Evolutionary conservation across 2,797 vertebrate genomes (phyloP).

Genomic region (Zenarchopterus dispar): DNA sequence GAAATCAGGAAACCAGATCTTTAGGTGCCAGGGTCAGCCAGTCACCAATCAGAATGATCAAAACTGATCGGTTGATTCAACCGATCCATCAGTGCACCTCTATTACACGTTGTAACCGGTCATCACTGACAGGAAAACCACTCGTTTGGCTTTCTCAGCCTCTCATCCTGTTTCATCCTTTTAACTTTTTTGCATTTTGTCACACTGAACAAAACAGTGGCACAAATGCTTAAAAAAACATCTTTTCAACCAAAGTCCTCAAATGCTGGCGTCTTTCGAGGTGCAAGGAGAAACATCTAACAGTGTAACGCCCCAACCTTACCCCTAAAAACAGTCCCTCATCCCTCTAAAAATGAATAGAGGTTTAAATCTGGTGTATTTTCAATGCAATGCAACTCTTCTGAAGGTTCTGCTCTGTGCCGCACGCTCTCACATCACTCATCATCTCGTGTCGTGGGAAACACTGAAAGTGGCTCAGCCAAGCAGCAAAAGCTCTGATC

Average conservation of each 20-base stretch:
- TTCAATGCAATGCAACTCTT: conserved; percentile 55
- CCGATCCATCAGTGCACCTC: conserved; percentile 38
- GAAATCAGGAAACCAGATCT: no score
- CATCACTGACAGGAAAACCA: conserved; percentile 20
- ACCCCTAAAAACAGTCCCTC: conserved; percentile 19
- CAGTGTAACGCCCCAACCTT: neutral
- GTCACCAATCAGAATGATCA: no score
- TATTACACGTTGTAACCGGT: conserved; percentile 25
- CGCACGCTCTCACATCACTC: conserved; percentile 53
- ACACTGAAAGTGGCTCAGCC: conserved; percentile 51
- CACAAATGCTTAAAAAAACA: no score
- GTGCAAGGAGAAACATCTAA: no score
- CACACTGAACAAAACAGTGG: no score
- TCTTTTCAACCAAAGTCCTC: no score
- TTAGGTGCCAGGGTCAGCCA: no score
- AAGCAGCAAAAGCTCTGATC: conserved; percentile 49
- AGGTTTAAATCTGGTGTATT: conserved; percentile 10
- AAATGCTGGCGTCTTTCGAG: no score
- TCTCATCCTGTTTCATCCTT: conserved; percentile 9
- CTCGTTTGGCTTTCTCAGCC: conserved; percentile 3
- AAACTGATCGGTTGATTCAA: no score
- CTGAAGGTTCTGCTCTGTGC: conserved; percentile 45
- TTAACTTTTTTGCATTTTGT: conserved; percentile 7
- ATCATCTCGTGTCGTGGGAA: conserved; percentile 41
- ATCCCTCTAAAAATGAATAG: conserved; percentile 1